These are phyloP conservation scores for Siniperca knerii DNA, from an alignment of 2,113 vertebrate species.

Conservation along the genomic window DNA sequence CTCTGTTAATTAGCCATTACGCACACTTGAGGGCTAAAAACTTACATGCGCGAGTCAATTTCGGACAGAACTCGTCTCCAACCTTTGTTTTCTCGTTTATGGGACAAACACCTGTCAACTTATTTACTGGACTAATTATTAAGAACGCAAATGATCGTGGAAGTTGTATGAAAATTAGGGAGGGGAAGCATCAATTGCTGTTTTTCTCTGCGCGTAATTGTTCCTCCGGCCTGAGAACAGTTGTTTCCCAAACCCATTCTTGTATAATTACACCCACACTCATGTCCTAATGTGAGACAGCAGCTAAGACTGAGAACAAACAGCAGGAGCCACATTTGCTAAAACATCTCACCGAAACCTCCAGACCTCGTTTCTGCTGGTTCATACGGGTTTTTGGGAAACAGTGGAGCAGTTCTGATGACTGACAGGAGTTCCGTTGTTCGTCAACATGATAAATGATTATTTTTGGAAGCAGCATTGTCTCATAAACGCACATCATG, in stretches of 20 bases:
- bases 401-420: not conserved
- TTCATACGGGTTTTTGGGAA: not conserved
- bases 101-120: not conserved
- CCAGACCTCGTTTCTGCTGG: not conserved
- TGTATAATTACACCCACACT: constrained; percentile 62
- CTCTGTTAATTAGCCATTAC: constrained; percentile 21
- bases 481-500: not conserved
- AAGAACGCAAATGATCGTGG: not conserved
- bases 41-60: not conserved
- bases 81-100: not conserved
- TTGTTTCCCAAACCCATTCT: constrained; percentile 47
- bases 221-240: constrained; percentile 56
- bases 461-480: too few species aligned
- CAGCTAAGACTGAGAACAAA: constrained; percentile 43
- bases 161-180: constrained; percentile 24
- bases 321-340: constrained; percentile 41
- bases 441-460: not conserved
- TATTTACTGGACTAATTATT: constrained; percentile 29
- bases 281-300: constrained; percentile 35
- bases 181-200: constrained; percentile 48
- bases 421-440: not conserved
- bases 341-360: not conserved
- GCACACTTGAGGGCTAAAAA: not conserved
- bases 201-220: constrained; percentile 63
- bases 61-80: not conserved